These are phyloP conservation scores for Chionomys nivalis DNA, from an alignment of 2,113 vertebrate species.

Conservation along the genomic window DNA sequence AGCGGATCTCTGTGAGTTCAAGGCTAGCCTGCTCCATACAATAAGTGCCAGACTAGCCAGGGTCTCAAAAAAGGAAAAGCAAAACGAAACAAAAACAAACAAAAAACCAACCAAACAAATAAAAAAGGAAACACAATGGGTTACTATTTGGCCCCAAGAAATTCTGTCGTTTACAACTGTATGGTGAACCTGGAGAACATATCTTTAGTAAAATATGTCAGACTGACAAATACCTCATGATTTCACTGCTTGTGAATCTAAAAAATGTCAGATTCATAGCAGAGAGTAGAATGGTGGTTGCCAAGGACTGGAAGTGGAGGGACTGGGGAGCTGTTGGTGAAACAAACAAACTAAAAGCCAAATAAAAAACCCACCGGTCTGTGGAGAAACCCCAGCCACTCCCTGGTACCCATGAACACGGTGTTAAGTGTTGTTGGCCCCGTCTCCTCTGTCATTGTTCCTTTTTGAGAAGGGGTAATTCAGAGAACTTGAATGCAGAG, in stretches of 20 bases:
- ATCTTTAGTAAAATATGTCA: not conserved
- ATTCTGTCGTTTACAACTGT: not conserved
- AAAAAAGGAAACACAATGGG: not conserved
- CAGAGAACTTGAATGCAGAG: not conserved
- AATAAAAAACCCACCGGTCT: not conserved
- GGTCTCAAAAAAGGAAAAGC: not conserved
- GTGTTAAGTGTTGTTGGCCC: not conserved
- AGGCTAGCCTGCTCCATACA: not conserved
- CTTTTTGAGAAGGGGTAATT: not conserved
- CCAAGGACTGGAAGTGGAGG: not conserved
- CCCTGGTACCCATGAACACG: no score
- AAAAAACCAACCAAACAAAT: not conserved
- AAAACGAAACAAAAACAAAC: not conserved
- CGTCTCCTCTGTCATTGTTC: fast-evolving
- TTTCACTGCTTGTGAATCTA: not conserved
- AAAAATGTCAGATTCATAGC: not conserved
- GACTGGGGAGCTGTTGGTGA: not conserved
- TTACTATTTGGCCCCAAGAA: not conserved
- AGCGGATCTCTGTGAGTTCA: not conserved
- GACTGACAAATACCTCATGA: not conserved
- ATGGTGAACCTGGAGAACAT: not conserved
- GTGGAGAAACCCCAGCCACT: not conserved
- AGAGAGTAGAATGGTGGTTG: not conserved
- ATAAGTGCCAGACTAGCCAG: not conserved
- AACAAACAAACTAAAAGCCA: not conserved